Evolutionary conservation across 2,797 vertebrate species (phyloP).

Genomic region (Tangara arthus): DNA sequence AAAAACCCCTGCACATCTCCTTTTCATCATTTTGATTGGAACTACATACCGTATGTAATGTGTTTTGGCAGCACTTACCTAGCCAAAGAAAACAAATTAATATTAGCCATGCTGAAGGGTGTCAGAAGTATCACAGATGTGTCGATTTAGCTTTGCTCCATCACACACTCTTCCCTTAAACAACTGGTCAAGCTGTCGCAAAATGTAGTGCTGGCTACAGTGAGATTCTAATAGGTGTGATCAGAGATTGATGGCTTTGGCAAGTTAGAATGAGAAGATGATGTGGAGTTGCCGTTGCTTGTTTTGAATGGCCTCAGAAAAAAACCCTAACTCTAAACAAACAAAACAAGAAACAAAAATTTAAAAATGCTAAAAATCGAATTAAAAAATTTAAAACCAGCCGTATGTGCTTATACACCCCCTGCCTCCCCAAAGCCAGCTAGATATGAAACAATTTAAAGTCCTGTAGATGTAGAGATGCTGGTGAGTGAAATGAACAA

Average conservation of each 20-base stretch:
- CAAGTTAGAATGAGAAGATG: conserved; percentile 41
- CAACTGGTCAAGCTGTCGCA: conserved; percentile 71
- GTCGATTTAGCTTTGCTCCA: conserved; percentile 75
- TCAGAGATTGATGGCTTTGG: conserved; percentile 63
- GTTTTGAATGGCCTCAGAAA: background rate
- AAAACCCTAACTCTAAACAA: background rate
- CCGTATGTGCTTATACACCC: rapidly evolving
- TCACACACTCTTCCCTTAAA: conserved; percentile 68
- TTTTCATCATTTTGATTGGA: conserved; percentile 73
- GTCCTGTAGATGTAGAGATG: background rate
- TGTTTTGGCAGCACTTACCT: conserved; percentile 75
- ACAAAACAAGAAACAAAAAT: background rate
- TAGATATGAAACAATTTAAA: background rate
- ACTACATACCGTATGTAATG: conserved; percentile 70
- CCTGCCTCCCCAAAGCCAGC: rapidly evolving
- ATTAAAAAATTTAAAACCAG: background rate
- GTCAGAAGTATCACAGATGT: conserved; percentile 75
- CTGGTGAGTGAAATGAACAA: background rate
- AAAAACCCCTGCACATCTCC: conserved; percentile 14
- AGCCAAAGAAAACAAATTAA: conserved; percentile 81
- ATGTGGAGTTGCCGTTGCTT: conserved; percentile 32
- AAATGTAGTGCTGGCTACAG: conserved; percentile 47
- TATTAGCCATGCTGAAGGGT: conserved; percentile 73
- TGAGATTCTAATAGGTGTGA: conserved; percentile 63
- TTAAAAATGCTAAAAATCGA: background rate